Base-by-base conservation (phyloP, 1,140 invertebrate genomes). In the Eubasilissa regina region DNA sequence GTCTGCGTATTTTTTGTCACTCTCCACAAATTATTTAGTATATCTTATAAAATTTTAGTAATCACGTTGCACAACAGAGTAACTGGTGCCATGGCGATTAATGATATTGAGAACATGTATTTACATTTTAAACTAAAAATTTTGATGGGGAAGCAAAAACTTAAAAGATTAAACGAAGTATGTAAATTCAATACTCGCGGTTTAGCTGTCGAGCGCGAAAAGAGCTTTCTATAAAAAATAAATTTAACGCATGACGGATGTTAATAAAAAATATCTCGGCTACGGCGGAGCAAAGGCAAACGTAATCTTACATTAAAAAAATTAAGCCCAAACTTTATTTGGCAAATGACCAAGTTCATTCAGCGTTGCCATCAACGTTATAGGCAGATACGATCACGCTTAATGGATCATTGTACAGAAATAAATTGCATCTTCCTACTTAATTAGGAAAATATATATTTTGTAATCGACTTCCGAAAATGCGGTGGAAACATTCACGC, bases 261-360 rank as follows among this genome's bases (percentile, higher is more conserved):
- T 43, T 17, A 56, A 66, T 44, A 44, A 66, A 70, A 70, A 51
- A 51, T 70, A 35, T 48, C 9, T 19, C 15, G 43, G 17, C 47
- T 70, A 15, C 43, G 11, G 21, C n/a, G 66, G n/a, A 47, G n/a
- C 15, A 21, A 70, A 48, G 66, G 66, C 15, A 70, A 68, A 68
- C 44, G 64, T 45, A 45, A 15, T 70, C 66, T 70, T 51, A 13
- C 15, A 53, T 51, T 6, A 45, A 48, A 19, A 48, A 48, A 19
- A 48, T 9, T 70, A 48, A 70, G 47, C 19, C 9, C 25, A 25
- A 62, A 25, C 19, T 62, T 62, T 11, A 62, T 35, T 48, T 70
- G 66, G 66, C 66, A 70, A 70, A 21, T 47, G 13, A 70, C 66
- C 66, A 70, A 70, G 66, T 51, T 21, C 9, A 3, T 58, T 58